Evolutionary conservation across 2,113 vertebrate species (phyloP).

Genomic region (Vireo altiloquus): DNA sequence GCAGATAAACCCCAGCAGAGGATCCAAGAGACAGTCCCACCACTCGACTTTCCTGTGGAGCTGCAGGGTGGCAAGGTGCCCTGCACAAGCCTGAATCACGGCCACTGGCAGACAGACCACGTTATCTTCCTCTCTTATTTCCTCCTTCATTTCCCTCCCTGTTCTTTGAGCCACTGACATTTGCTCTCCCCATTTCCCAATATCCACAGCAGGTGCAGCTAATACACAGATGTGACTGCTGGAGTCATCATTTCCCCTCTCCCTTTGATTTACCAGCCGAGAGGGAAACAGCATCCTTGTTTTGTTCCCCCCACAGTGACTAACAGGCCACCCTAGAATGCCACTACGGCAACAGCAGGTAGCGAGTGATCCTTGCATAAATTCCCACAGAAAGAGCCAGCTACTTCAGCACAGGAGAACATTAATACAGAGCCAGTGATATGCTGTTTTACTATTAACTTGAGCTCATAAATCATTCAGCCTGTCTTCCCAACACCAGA

Average conservation of each 20-base stretch:
- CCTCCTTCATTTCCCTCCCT: slow-evolving; percentile 31
- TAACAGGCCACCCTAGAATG: not conserved
- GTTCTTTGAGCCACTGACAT: not conserved
- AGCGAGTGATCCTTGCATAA: not conserved
- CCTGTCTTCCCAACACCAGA: not conserved
- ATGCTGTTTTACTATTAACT: slow-evolving; percentile 39
- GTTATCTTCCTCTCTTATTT: not conserved
- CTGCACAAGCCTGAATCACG: not conserved
- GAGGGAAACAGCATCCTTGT: not conserved
- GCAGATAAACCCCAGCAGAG: not conserved
- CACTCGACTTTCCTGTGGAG: not conserved
- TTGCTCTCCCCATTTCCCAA: not conserved
- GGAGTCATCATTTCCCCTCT: not conserved
- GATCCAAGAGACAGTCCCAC: not conserved
- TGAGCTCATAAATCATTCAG: slow-evolving; percentile 37
- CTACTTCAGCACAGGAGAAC: not conserved
- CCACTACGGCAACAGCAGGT: not conserved
- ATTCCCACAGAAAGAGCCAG: slow-evolving; percentile 18
- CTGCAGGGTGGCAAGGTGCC: not conserved
- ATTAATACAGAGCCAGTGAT: not conserved
- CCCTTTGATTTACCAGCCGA: not conserved
- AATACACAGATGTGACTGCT: not conserved
- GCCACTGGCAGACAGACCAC: not conserved
- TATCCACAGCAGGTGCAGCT: slow-evolving; percentile 10
- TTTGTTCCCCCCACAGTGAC: not conserved